Percentiles rank a stretch among this genome's conserved stretches.
Evolutionary conservation across 1,140 invertebrate genomes (phyloP).

Genomic region (Stegodyphus mimosarum): DNA sequence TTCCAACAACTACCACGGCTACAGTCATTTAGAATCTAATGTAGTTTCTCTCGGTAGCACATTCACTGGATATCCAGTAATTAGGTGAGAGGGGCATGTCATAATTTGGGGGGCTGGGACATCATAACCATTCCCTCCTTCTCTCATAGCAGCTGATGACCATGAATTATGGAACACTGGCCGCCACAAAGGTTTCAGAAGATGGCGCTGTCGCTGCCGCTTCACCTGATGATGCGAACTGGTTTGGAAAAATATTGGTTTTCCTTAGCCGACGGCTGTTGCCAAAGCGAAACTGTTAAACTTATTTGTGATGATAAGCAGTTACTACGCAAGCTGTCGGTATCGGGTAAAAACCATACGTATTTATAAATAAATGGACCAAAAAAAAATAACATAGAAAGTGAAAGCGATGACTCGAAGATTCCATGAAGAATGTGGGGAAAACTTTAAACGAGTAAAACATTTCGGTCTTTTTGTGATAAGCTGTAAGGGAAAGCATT

Average conservation of each 20-base stretch:
- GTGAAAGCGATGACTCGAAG: too few species aligned
- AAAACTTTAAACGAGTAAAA: too few species aligned
- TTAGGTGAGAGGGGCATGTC: slow-evolving; percentile 11
- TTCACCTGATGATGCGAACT: slow-evolving; percentile 38
- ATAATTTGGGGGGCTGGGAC: slow-evolving; percentile 1
- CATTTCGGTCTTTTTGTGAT: too few species aligned
- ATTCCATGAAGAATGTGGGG: too few species aligned
- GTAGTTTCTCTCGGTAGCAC: background rate
- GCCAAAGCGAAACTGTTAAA: background rate
- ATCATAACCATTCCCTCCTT: too few species aligned
- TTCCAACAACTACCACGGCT: background rate
- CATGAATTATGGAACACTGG: slow-evolving; percentile 36
- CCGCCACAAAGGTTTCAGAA: slow-evolving; percentile 4
- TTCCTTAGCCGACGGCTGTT: slow-evolving; percentile 25
- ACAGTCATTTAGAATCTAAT: background rate
- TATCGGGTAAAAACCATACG: background rate
- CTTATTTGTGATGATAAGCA: slow-evolving; percentile 51
- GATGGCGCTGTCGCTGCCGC: slow-evolving; percentile 2
- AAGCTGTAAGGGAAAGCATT: too few species aligned
- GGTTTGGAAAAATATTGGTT: slow-evolving; percentile 32
- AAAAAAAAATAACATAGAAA: too few species aligned
- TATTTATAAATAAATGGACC: too few species aligned
- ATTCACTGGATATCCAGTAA: background rate
- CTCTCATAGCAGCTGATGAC: slow-evolving; percentile 16
- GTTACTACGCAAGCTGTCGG: background rate